Base-by-base conservation (phyloP, 30 jellyfish, hydroid and myxozoan species). In the Cassiopea xamachana region DNA sequence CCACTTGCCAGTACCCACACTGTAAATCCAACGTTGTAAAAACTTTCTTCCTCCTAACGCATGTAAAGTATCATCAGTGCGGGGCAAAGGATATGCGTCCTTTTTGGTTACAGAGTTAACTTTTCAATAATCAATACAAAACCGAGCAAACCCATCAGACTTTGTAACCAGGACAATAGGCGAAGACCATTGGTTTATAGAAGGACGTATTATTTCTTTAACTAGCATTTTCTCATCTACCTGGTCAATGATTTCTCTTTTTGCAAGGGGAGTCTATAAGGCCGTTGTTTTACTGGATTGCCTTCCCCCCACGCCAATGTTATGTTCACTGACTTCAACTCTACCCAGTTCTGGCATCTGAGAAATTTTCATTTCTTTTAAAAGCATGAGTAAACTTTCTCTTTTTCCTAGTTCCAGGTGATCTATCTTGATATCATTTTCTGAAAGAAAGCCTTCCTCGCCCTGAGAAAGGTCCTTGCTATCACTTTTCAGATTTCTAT, bases 121-220 rank as follows among this genome's bases (percentile, higher is more conserved):
- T 27, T 27, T 27, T 27, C 39, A 27, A 27, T 27, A 27, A 27
- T 27, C 39, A 27, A 27, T 27, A 27, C 39, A 27, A 27, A 27
- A 27, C 39, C 39, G 39, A 27, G 39, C 39, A 27, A 27, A 27
- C 39, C 39, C 39, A 27, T 27, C 39, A 27, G 39, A 27, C 39
- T 27, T 27, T 27, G 39, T 27, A 27, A 27, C 39, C 39, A 27
- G 39, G 39, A 89, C 96, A 15, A 82, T 64, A 8, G 96, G 96
- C 7, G 91, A 8, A 17, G 69, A n/a, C 94, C 82, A 89, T 46
- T 96, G 94, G 90, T 96, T 82, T 18, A 51, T 46, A 12, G 94
- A 46, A 39, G 88, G 89, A 18, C 64, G 73, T 1, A 89, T 89
- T 14, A 81, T 17, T 12, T 83, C 60, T 8, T 59, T 48, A 46